These are phyloP conservation scores for Frieseomelitta varia DNA, from an alignment of 1,140 invertebrate genomes.

Conservation along the genomic window DNA sequence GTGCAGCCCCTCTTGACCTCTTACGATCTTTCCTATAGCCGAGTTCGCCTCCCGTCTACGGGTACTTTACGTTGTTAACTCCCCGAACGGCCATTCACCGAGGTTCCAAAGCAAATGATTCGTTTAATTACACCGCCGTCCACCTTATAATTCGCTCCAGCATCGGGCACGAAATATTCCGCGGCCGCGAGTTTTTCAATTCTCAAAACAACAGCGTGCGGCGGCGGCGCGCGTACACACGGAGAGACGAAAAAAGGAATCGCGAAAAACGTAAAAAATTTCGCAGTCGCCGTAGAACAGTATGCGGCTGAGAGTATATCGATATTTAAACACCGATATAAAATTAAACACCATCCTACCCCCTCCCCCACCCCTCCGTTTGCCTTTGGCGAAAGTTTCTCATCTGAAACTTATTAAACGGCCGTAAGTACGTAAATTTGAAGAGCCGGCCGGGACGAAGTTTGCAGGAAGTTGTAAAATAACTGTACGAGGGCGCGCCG, in stretches of 20 bases:
- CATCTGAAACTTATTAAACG: neutral
- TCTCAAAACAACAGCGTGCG: no score
- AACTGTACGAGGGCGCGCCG: neutral
- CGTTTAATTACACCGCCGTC: neutral
- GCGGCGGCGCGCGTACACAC: no score
- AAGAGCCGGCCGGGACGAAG: neutral
- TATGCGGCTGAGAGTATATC: neutral
- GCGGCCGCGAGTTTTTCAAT: no score
- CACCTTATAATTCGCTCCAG: neutral
- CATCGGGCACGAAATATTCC: neutral
- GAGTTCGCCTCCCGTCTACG: neutral
- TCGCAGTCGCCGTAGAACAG: no score
- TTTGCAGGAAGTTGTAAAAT: neutral
- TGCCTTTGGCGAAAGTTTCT: neutral
- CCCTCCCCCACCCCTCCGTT: no score
- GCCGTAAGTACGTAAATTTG: neutral
- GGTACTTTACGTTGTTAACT: neutral
- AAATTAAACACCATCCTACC: no score
- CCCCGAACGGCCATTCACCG: neutral
- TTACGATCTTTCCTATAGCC: neutral
- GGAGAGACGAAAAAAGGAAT: no score
- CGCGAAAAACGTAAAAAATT: no score
- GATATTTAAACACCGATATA: conserved; percentile 1
- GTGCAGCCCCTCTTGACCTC: neutral
- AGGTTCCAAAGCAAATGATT: neutral